Evolutionary conservation across 2,888 invertebrate species (phyloP), one percentile per base, ranked within the genome.

Genomic region (Lycaena phlaeas): DNA sequence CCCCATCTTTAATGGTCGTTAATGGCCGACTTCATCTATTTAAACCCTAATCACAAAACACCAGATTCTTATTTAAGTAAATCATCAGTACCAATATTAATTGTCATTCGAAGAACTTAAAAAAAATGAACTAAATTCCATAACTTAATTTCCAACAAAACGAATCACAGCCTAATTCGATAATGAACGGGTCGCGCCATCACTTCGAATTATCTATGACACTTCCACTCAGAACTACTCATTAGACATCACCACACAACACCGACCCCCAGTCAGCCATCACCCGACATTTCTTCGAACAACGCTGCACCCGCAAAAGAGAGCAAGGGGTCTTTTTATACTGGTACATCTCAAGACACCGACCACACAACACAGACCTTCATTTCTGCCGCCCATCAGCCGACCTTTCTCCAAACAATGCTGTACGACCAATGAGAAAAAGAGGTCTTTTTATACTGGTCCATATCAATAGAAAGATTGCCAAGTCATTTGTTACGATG

Each of bases 171-270:
- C 57, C 66, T 81, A 78, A 82, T 81, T 78, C 71, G 71, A 76
- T 82, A 81, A 82, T 82, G 78, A 75, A 62, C 59, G 63, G 61
- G 60, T 67, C 60, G 52, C 52, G 45, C 76, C 76, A 79, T 81
- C 75, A 82, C 76, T 82, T 75, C 65, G 70, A 81, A 81, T 84
- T 82, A 81, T 74, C 74, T 78, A 74, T 75, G 81, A 81, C 78
- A 75, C 60, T 71, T 76, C 75, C 76, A 75, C 72, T 79, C 54
- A 70, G 72, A 77, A 78, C 81, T 77, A 69, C 70, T 73, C 75
- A 78, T 82, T 81, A 78, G 46, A 44, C 44, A 45, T 60, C 60
- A 55, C 77, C 69, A 67, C 15, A 9, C 2, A 46, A 39, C 4
- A 0, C 12, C 45, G 69, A 66, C n/a, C 68, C 51, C 31, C 40